Percentiles rank a stretch among this genome's conserved stretches.
Evolutionary conservation across 2,113 vertebrate species (phyloP).

Genomic region (Leptocoma aspasia): DNA sequence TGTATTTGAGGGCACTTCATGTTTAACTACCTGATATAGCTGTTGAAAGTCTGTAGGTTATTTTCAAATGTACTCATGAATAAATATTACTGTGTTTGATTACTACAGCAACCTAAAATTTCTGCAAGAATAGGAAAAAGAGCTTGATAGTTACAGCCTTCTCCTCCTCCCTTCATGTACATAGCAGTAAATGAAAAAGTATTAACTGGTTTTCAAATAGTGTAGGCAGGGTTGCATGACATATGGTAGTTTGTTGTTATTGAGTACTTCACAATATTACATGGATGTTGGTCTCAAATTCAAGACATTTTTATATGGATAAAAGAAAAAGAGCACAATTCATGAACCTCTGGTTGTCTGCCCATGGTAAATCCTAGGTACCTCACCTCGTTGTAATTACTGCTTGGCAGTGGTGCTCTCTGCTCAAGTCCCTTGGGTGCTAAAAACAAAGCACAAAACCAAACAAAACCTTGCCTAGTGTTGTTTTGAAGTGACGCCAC

Average conservation of each 20-base stretch:
- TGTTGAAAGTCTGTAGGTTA: not conserved
- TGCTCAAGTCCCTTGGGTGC: constrained; percentile 16
- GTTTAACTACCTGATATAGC: not conserved
- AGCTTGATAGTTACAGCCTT: not conserved
- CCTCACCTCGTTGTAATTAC: not conserved
- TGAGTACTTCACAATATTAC: not conserved
- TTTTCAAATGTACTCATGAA: not conserved
- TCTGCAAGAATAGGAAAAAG: not conserved
- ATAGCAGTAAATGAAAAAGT: constrained; percentile 10
- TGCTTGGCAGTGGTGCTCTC: not conserved
- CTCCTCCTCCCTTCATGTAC: not conserved
- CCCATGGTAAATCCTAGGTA: not conserved
- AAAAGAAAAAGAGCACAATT: not conserved
- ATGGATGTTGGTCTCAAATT: not conserved
- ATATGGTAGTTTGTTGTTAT: constrained; percentile 56
- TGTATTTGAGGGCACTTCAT: not conserved
- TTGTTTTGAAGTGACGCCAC: constrained; percentile 73
- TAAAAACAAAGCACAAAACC: constrained; percentile 56
- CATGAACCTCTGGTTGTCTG: not conserved
- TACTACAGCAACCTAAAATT: not conserved
- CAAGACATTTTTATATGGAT: not conserved
- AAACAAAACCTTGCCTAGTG: constrained; percentile 64
- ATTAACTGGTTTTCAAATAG: constrained; percentile 55
- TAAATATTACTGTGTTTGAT: not conserved
- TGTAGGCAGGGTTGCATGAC: constrained; percentile 38